Percentiles rank a stretch among this genome's conserved stretches.
These are phyloP conservation scores for Phrixothrix hirtus DNA, from an alignment of 2,888 invertebrate species.

Conservation along the genomic window DNA sequence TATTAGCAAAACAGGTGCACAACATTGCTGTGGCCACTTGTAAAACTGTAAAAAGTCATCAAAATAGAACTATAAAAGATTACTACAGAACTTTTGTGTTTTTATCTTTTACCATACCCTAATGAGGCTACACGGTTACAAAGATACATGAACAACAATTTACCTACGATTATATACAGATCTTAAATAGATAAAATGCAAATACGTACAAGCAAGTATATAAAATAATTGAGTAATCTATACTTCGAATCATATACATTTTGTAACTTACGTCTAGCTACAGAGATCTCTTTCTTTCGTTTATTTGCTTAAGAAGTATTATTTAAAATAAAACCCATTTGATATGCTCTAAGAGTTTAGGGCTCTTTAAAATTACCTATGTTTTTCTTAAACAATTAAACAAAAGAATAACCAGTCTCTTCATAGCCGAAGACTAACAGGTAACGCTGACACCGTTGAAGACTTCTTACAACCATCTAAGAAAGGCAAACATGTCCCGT, in stretches of 20 bases:
- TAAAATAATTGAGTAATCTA: slow-evolving; percentile 57
- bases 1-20: slow-evolving; percentile 16
- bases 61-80: slow-evolving; percentile 46
- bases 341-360: slow-evolving; percentile 24
- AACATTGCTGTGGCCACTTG: slow-evolving; percentile 36
- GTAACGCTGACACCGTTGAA: slow-evolving; percentile 53
- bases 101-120: slow-evolving; percentile 28
- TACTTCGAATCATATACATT: slow-evolving; percentile 57
- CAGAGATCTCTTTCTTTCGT: slow-evolving; percentile 20
- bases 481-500: slow-evolving; percentile 50
- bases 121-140: slow-evolving; percentile 40
- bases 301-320: slow-evolving; percentile 13
- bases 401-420: slow-evolving; percentile 13
- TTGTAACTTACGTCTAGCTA: slow-evolving; percentile 53
- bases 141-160: slow-evolving; percentile 50
- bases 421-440: slow-evolving; percentile 45
- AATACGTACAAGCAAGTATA: slow-evolving; percentile 58
- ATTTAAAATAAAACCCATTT: slow-evolving; percentile 13
- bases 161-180: slow-evolving; percentile 54
- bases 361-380: slow-evolving; percentile 17
- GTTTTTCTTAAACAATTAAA: slow-evolving; percentile 16
- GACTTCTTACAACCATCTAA: slow-evolving; percentile 44
- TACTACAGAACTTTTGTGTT: slow-evolving; percentile 34
- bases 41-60: slow-evolving; percentile 36
- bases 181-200: slow-evolving; percentile 55